A percentile compares a stretch with the other conserved stretches of the same genome.
Evolutionary conservation across 1,140 invertebrate species (phyloP).

Genomic region (Arion vulgaris): DNA sequence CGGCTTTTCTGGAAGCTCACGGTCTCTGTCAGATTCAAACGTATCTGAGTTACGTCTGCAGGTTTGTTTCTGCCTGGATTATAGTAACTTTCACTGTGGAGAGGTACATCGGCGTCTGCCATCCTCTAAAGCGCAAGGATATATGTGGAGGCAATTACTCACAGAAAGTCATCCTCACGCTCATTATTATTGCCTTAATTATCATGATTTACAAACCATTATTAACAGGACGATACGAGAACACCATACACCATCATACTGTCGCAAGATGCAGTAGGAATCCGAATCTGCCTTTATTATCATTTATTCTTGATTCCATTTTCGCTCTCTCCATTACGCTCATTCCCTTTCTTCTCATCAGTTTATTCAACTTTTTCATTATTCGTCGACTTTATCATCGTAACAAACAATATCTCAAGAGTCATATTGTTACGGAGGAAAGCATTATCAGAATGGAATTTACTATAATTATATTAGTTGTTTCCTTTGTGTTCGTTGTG

Average conservation of each 20-base stretch:
- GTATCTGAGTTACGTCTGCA: constrained; percentile 59
- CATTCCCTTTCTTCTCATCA: constrained; percentile 61
- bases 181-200: constrained; percentile 44
- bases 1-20: constrained; percentile 50
- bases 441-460: constrained; percentile 62
- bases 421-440: constrained; percentile 56
- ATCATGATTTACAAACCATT: constrained; percentile 60
- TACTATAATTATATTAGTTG: constrained; percentile 56
- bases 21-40: constrained; percentile 62
- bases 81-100: constrained; percentile 67
- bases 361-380: constrained; percentile 59
- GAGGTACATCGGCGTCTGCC: constrained; percentile 66
- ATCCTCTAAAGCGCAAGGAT: constrained; percentile 49
- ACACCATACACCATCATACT: constrained; percentile 42
- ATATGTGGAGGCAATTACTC: constrained; percentile 46
- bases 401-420: constrained; percentile 40
- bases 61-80: constrained; percentile 68
- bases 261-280: constrained; percentile 50
- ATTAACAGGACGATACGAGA: constrained; percentile 46
- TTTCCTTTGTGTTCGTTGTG: constrained; percentile 58
- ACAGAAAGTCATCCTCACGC: constrained; percentile 46
- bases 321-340: constrained; percentile 63
- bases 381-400: constrained; percentile 50
- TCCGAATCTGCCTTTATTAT: constrained; percentile 45
- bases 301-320: constrained; percentile 61